Evolutionary conservation across 2,888 invertebrate species (phyloP), one percentile per base, ranked within the genome.

Genomic region (Ametastegia equiseti): DNA sequence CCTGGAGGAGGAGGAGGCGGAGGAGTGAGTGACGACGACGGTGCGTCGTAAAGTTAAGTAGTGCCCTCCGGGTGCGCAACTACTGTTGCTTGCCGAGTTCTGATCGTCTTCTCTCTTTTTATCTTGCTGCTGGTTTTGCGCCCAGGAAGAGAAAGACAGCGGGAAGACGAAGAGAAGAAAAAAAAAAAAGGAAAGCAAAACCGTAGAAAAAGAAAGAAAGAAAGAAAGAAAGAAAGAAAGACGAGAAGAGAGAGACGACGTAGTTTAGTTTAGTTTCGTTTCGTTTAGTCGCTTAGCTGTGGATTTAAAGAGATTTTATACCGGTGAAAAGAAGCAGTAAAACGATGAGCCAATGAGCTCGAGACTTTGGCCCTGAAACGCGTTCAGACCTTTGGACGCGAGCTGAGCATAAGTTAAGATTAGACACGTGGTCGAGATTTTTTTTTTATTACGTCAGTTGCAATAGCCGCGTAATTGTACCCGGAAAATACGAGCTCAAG

Each of bases 1-100:
- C 77, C 63, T 81, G 82, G 75, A 81, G 45, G 36, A 39, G 71
- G 71, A 23, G 71, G 47, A 15, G 63, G 63, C 23, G 63, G 63
- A 45, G 71, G 47, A 47, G 71, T 45, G 47, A 71, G 42, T 71
- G 47, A 45, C 47, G 71, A 42, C 42, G 71, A 71, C 33, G 81
- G 81, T 63, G 82, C 83, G 71, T 88, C 88, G 86, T 89, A 88
- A 87, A 89, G 82, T 86, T 87, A 87, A 87, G 85, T 86, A 87
- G 87, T 85, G 85, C 83, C 83, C 85, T 85, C 85, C 80, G 78
- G 63, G 78, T 57, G 78, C 60, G 39, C 78, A 60, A 78, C 78
- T 78, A 78, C 78, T 63, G 78, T 78, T 78, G 60, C 75, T 75
- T 23, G 30, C 27, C 45, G 27, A 15, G 42, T 36, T 47, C 71